Percentiles rank a stretch among this genome's conserved stretches.
Conservation (phyloP, 2,888 invertebrate species). For the Empis stercorea region DNA sequence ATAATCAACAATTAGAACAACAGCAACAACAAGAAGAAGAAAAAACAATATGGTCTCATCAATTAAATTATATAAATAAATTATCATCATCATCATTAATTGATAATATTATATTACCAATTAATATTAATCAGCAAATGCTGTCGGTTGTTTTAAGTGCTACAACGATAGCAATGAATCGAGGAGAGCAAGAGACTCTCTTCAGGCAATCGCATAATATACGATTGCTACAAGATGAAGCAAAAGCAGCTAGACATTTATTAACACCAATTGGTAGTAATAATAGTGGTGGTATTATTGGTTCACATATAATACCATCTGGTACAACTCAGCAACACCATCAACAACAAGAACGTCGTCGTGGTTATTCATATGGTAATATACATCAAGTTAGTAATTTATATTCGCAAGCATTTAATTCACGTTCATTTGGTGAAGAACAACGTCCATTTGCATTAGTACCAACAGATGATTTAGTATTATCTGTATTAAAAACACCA, state of each 20-base stretch:
- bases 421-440: constrained; percentile 18
- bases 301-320: too few species aligned
- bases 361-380: constrained; percentile 23
- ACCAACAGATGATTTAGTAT: constrained; percentile 40
- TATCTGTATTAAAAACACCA: constrained; percentile 47
- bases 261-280: constrained; percentile 1
- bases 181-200: constrained; percentile 48
- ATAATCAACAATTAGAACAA: too few species aligned
- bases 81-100: not conserved
- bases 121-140: constrained; percentile 22
- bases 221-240: constrained; percentile 20
- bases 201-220: constrained; percentile 49
- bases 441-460: constrained; percentile 15
- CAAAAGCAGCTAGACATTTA: constrained; percentile 13
- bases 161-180: constrained; percentile 43
- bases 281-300: not conserved
- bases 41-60: too few species aligned
- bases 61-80: too few species aligned
- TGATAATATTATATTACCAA: too few species aligned
- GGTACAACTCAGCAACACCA: too few species aligned
- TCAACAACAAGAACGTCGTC: constrained; percentile 10
- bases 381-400: constrained; percentile 23
- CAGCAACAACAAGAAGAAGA: not conserved
- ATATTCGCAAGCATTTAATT: constrained; percentile 16
- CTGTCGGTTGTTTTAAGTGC: constrained; percentile 37